Base-by-base conservation (phyloP, 2,113 vertebrate genomes). In the Rhabdomys dilectus region DNA sequence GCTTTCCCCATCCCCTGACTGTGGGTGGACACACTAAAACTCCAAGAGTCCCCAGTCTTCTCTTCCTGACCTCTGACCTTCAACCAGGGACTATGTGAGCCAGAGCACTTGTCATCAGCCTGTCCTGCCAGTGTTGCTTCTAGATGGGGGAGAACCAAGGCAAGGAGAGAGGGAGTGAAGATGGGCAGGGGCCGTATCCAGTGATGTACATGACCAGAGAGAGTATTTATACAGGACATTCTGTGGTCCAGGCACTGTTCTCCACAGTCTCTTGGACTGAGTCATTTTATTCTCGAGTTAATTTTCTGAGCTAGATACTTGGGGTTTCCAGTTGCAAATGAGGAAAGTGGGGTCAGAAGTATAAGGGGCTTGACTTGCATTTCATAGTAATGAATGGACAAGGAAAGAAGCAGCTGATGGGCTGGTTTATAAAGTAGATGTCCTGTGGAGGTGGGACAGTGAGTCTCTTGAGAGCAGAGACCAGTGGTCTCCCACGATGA, bases 21-120 rank as follows among this genome's bases (percentile, higher is more conserved):
- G 24, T 76, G 66, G 13, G 36, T n/a, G 56, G 62, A 53, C 29
- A 13, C 7, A 42, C 48, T 42, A 24, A 95, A 64, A 51, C 2
- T 16, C 64, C 26, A 31, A 22, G 91, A 88, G 76, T 51, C n/a
- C 45, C 72, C 21, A 42, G 60, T 39, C 53, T 84, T 77, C 31
- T 77, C 51, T 21, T 70, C 73, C 68, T 89, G 92, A 87, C 66
- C 72, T 75, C 91, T 80, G 75, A 88, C 89, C 82, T 91, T 89
- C 60, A 70, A 48, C 64, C 12, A 24, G 82, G 39, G 64, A 31
- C 70, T 92, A 48, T 73, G 17, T 39, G 70, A 48, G 58, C 7
- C 42, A 53, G 5, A 34, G 24, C 34, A 5, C 15, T 24, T 73
- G 48, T 85, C 16, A 26, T 34, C n/a, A 56, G 51, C 13, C 51